Conservation (phyloP, 23 tunicate species). For the Botrylloides violaceus region DNA sequence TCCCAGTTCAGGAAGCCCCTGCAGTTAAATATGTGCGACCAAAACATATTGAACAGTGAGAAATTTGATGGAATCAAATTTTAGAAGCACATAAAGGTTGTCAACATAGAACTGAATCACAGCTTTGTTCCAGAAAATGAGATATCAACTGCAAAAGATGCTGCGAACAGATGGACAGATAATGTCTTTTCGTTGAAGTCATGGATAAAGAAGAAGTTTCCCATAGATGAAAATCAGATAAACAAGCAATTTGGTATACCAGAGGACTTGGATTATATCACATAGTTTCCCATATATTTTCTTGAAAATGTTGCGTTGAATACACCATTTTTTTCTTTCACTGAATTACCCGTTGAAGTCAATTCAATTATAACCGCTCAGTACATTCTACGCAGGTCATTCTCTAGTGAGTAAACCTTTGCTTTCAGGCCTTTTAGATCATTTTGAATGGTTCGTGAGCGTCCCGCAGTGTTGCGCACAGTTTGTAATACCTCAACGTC, state of each 20-base stretch:
- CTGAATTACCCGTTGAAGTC: no score
- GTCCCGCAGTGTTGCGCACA: slow-evolving; percentile 76
- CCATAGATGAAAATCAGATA: slow-evolving; percentile 67
- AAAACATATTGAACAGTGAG: no score
- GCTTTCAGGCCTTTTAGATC: slow-evolving; percentile 71
- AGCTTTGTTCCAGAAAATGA: no score
- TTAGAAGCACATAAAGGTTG: no score
- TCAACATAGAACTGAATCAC: no score
- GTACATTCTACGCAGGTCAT: slow-evolving; percentile 77
- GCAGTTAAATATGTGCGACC: no score
- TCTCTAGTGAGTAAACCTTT: slow-evolving; percentile 70
- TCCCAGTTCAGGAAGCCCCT: no score
- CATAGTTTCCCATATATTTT: no score
- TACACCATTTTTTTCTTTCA: no score
- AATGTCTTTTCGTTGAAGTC: slow-evolving; percentile 68
- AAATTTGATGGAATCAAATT: no score
- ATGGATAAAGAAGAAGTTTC: slow-evolving; percentile 95
- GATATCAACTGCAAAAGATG: slow-evolving; percentile 48
- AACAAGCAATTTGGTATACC: slow-evolving; percentile 94
- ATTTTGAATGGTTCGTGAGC: slow-evolving; percentile 80
- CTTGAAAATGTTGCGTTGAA: no score
- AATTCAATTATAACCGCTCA: no score
- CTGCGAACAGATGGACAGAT: slow-evolving; percentile 98
- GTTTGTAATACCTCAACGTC: slow-evolving; percentile 85
- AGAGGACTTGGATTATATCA: slow-evolving; percentile 90